A percentile compares a stretch with the other conserved stretches of the same genome.
These are phyloP conservation scores for Suricata suricatta DNA, from an alignment of 2,113 vertebrate species.

Conservation along the genomic window DNA sequence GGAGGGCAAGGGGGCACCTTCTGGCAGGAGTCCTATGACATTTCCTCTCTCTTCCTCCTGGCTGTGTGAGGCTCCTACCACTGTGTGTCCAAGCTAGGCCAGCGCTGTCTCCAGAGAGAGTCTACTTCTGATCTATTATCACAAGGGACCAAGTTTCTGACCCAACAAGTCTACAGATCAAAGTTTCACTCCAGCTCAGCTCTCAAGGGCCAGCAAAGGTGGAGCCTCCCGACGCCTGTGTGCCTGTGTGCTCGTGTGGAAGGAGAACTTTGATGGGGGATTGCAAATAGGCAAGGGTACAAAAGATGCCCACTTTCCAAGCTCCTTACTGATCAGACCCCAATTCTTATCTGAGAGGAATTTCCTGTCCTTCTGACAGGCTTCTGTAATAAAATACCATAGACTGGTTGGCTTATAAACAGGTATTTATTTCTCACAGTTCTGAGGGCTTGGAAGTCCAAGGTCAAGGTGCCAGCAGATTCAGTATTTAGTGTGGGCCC, in stretches of 20 bases:
- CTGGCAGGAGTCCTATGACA: conserved; percentile 5
- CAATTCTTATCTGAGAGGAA: neutral
- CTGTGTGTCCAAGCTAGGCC: neutral
- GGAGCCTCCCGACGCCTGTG: conserved; percentile 48
- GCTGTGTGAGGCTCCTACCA: neutral
- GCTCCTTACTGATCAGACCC: neutral
- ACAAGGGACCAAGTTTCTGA: conserved; percentile 32
- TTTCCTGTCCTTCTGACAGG: neutral
- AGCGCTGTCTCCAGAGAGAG: conserved; percentile 27
- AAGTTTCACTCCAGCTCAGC: conserved; percentile 47
- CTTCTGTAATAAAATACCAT: neutral
- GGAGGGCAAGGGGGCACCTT: conserved; percentile 1
- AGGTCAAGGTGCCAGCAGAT: neutral
- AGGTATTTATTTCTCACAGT: neutral
- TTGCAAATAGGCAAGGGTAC: neutral
- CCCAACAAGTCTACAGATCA: conserved; percentile 50
- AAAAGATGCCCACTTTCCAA: neutral
- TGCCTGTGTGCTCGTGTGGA: conserved; percentile 30
- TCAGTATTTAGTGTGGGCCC: neutral
- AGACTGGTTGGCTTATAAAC: neutral
- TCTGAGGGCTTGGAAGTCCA: neutral
- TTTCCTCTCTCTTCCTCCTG: conserved; percentile 27
- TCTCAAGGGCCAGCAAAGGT: neutral
- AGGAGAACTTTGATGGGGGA: neutral
- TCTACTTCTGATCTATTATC: neutral